These are phyloP conservation scores for Ctenoplectra terminalis DNA, from an alignment of 1,140 invertebrate genomes.

Conservation along the genomic window DNA sequence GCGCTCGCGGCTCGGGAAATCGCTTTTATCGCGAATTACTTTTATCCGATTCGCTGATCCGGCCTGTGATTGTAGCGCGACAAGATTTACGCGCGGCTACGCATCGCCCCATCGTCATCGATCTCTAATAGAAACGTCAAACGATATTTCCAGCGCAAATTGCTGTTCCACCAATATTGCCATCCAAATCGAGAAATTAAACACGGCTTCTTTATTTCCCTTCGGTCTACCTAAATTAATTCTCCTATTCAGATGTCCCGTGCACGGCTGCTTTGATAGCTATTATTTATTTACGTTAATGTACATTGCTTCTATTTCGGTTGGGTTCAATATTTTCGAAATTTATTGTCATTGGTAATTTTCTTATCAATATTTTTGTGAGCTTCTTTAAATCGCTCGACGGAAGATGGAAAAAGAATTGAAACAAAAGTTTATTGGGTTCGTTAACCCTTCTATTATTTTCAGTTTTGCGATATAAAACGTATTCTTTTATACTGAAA, in stretches of 20 bases:
- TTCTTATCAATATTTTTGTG: too few relatives aligned
- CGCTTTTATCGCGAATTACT: conserved; percentile 60
- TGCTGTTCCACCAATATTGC: background rate
- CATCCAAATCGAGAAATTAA: background rate
- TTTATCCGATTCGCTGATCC: conserved; percentile 44
- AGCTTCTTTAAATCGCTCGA: too few relatives aligned
- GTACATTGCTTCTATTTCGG: background rate
- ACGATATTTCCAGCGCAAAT: conserved; percentile 21
- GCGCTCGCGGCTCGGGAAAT: conserved; percentile 25
- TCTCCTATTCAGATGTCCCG: background rate
- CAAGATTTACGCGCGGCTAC: conserved; percentile 40
- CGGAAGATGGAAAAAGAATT: too few relatives aligned
- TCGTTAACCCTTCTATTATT: too few relatives aligned
- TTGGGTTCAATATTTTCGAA: too few relatives aligned
- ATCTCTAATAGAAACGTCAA: conserved; percentile 43
- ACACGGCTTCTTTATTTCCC: background rate
- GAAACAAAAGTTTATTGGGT: too few relatives aligned
- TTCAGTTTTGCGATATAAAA: too few relatives aligned
- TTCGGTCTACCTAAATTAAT: background rate
- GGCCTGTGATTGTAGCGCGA: conserved; percentile 11
- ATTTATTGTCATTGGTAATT: too few relatives aligned
- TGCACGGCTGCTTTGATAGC: background rate
- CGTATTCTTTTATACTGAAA: too few relatives aligned
- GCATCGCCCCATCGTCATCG: conserved; percentile 15
- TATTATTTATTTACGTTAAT: background rate